Conservation (phyloP, 2,113 vertebrate genomes). For the Phalacrocorax carbo region DNA sequence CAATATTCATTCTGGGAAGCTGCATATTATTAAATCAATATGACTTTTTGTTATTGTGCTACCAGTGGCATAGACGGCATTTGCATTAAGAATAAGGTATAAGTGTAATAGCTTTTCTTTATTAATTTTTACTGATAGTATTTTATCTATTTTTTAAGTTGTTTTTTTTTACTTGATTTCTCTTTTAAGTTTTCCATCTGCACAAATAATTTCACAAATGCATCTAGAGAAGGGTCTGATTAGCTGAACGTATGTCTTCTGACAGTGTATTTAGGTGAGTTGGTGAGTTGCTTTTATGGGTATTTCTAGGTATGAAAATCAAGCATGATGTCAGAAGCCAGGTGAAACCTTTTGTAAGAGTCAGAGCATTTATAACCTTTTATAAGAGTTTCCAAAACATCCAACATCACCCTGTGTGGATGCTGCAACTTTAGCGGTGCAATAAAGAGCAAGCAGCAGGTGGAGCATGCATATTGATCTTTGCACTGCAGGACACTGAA, state of each 20-base stretch:
- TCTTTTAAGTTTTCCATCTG: neutral
- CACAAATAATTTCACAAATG: neutral
- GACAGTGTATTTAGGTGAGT: neutral
- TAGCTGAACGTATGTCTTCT: neutral
- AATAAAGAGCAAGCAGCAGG: neutral
- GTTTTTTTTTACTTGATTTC: neutral
- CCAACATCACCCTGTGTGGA: neutral
- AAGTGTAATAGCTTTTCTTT: neutral
- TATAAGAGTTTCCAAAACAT: neutral
- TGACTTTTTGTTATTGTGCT: neutral
- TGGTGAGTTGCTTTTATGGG: neutral
- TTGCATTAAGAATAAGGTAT: neutral
- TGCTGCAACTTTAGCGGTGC: neutral
- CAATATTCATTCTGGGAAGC: neutral
- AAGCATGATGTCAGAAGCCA: neutral
- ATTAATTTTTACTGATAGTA: neutral
- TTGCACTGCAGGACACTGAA: neutral
- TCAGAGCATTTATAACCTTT: neutral
- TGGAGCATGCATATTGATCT: conserved; percentile 12
- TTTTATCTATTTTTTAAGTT: neutral
- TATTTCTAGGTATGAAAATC: neutral
- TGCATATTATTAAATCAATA: neutral
- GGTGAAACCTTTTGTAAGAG: neutral
- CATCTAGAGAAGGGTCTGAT: neutral
- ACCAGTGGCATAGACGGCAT: neutral